These are phyloP conservation scores for Turdus rufiventris DNA, from an alignment of 2,113 vertebrate genomes.

Conservation along the genomic window DNA sequence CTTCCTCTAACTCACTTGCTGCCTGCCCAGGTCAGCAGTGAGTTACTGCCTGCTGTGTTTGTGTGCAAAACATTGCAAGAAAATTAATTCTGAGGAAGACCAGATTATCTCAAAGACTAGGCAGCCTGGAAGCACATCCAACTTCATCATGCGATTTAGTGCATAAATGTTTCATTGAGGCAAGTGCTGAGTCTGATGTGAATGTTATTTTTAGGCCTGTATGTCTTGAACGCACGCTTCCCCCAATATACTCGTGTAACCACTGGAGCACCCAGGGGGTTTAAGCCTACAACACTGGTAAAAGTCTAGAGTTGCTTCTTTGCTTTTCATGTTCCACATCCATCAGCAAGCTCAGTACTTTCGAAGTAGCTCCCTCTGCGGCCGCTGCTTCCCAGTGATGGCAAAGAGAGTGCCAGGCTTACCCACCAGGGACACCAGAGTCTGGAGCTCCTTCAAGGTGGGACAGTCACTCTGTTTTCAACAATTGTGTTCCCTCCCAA, in stretches of 20 bases:
- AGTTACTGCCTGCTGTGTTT: neutral
- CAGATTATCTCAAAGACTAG: constrained; percentile 2
- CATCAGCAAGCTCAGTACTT: constrained; percentile 11
- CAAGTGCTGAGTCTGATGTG: constrained; percentile 40
- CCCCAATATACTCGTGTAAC: neutral
- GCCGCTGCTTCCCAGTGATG: neutral
- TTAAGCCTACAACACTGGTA: neutral
- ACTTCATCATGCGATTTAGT: constrained; percentile 40
- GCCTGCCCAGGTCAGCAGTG: neutral
- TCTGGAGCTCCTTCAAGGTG: neutral
- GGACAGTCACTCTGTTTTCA: neutral
- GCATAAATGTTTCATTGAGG: constrained; percentile 49
- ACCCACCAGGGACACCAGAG: neutral
- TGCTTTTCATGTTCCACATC: neutral
- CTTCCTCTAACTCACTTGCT: neutral
- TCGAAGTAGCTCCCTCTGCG: neutral
- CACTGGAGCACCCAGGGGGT: neutral
- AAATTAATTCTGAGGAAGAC: constrained; percentile 20
- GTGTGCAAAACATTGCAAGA: neutral
- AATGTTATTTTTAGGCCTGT: constrained; percentile 54
- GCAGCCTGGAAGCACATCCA: constrained; percentile 39
- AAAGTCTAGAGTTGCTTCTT: neutral
- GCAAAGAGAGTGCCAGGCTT: neutral
- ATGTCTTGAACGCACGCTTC: neutral
- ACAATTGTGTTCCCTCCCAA: neutral